Base-by-base conservation (phyloP, 2,797 vertebrate genomes). In the Argya squamiceps region DNA sequence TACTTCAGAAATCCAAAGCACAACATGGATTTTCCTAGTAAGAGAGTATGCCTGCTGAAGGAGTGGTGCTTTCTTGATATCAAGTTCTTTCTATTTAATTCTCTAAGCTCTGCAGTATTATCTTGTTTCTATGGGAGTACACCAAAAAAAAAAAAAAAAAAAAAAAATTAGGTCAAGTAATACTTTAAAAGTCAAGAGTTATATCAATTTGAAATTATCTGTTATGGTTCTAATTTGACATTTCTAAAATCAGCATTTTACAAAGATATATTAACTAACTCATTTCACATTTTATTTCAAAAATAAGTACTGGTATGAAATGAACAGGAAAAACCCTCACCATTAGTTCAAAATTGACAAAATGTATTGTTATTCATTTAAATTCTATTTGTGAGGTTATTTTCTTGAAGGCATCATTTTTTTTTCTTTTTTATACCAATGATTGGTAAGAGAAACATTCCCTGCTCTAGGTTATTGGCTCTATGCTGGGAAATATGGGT, bases 401-500 rank as follows among this genome's bases (percentile, higher is more conserved):
- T 76, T 29, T 9, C 15, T 69, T 68, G 12, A 58, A 74, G 50
- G 1, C 27, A 7, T 5, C 1, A 9, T 53, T 53, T 4, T 37
- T 41, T 7, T 52, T n/a, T 15, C 26, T 4, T 47, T 73, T 30
- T 49, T 50, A 21, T 34, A 29, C 10, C 9, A 27, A 8, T 27
- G 9, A 41, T 14, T 21, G 2, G 5, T 44, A 26, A 36, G 10
- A 82, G 56, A 30, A 20, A 65, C 9, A 19, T 63, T 84, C 3
- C 7, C 8, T 89, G 9, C 14, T 80, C 16, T 24, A 59, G 14
- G 32, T 65, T 56, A 24, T 13, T 53, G 8, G 59, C 3, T 47
- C 4, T 59, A 0, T 30, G 6, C 8, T 43, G 47, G 44, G 12
- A 86, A 83, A 86, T 34, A 50, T 0, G 3, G 4, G 2, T 36